Percentiles rank a stretch among this genome's conserved stretches.
phyloP scores from a whole-genome alignment of 2,888 invertebrate species.

The Pterostichus niger region DNA sequence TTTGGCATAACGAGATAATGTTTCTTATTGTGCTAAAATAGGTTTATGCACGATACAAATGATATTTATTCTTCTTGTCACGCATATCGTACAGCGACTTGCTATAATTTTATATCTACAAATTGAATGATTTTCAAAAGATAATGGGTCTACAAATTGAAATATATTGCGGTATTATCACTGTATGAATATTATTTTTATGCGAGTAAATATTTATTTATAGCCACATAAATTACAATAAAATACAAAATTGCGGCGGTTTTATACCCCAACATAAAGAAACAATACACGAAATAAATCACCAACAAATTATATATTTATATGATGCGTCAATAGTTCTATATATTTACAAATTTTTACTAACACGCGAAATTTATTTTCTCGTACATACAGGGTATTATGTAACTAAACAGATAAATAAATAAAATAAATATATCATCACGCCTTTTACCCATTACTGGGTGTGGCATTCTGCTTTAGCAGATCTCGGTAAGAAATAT shows the following conservation, averaged over 20 bases:
- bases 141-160: slow-evolving; percentile 31
- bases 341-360: neutral
- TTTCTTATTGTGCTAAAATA: slow-evolving; percentile 19
- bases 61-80: slow-evolving; percentile 26
- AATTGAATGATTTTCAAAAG: slow-evolving; percentile 44
- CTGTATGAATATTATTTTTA: slow-evolving; percentile 41
- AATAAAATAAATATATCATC: no score
- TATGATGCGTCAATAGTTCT: slow-evolving; percentile 13
- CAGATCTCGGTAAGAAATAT: no score
- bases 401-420: no score
- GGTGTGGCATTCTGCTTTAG: no score
- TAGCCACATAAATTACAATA: slow-evolving; percentile 38
- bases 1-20: neutral
- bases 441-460: no score
- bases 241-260: slow-evolving; percentile 42
- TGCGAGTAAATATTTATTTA: slow-evolving; percentile 28
- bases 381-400: no score
- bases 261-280: slow-evolving; percentile 5
- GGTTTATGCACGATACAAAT: slow-evolving; percentile 41
- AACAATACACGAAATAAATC: slow-evolving; percentile 33
- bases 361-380: no score
- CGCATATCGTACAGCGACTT: slow-evolving; percentile 14
- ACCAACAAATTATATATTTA: slow-evolving; percentile 20
- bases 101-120: slow-evolving; percentile 28
- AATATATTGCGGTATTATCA: slow-evolving; percentile 36